Percentiles rank a stretch among this genome's conserved stretches.
phyloP scores from a whole-genome alignment of 2,113 vertebrate species.

The Laticauda laticaudata region DNA sequence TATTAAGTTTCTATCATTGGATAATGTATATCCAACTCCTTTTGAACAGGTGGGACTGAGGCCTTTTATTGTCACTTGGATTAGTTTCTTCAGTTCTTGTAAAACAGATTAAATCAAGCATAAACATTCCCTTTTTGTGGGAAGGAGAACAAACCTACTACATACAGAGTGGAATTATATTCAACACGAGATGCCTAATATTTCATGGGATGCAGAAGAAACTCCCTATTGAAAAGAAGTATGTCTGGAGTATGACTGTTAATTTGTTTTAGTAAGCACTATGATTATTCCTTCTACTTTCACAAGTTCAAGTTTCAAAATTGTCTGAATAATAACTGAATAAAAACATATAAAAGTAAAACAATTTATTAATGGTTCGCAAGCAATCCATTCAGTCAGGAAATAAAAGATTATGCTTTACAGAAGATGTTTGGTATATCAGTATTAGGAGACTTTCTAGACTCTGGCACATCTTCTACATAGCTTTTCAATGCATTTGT shows the following conservation, averaged over 20 bases:
- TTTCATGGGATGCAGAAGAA: not conserved
- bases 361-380: not conserved
- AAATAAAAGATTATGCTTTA: not conserved
- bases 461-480: constrained; percentile 1
- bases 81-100: not conserved
- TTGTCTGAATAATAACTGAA: not conserved
- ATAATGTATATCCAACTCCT: not conserved
- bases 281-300: not conserved
- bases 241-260: not conserved
- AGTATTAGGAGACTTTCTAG: constrained; percentile 1
- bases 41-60: not conserved
- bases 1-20: not conserved
- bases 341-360: not conserved
- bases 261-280: not conserved
- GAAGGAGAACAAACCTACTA: too few species aligned
- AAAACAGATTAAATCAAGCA: not conserved
- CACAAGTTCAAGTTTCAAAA: not conserved
- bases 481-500: not conserved
- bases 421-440: not conserved
- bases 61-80: not conserved
- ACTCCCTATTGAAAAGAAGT: not conserved
- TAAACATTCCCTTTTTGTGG: not conserved
- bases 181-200: not conserved
- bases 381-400: not conserved
- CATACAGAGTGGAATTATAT: not conserved